Evolutionary conservation across 2,888 invertebrate genomes (phyloP).

Genomic region (Aporophyla nigra): DNA sequence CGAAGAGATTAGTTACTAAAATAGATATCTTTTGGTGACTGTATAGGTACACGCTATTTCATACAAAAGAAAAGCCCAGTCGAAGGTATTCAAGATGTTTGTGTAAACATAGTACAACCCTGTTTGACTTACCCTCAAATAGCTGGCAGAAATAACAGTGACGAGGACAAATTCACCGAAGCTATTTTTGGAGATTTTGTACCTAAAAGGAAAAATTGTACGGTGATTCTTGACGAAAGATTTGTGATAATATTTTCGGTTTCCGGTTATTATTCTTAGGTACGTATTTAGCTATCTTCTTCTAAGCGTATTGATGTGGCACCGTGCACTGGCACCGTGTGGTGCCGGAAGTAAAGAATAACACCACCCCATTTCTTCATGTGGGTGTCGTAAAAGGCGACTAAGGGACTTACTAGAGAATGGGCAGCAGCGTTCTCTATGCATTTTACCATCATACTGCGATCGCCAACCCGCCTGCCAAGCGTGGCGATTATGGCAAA

Average conservation of each 20-base stretch:
- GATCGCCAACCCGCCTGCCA: too few relatives aligned
- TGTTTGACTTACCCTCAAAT: slow-evolving; percentile 59
- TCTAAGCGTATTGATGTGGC: too few relatives aligned
- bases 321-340: too few relatives aligned
- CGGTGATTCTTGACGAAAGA: slow-evolving; percentile 12
- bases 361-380: too few relatives aligned
- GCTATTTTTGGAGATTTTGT: slow-evolving; percentile 38
- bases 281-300: background rate
- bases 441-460: too few relatives aligned
- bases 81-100: slow-evolving; percentile 40
- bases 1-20: too few relatives aligned
- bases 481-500: too few relatives aligned
- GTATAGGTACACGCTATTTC: slow-evolving; percentile 10
- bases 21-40: too few relatives aligned
- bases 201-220: background rate
- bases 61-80: slow-evolving; percentile 20
- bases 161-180: slow-evolving; percentile 28
- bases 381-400: too few relatives aligned
- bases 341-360: too few relatives aligned
- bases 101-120: slow-evolving; percentile 23
- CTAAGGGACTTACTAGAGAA: too few relatives aligned
- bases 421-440: too few relatives aligned
- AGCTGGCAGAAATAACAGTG: slow-evolving; percentile 51
- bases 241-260: slow-evolving; percentile 4
- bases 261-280: background rate